A percentile compares a stretch with the other conserved stretches of the same genome.
These are phyloP conservation scores for Gorsachius goisagi DNA, from an alignment of 2,113 vertebrate species.

Conservation along the genomic window DNA sequence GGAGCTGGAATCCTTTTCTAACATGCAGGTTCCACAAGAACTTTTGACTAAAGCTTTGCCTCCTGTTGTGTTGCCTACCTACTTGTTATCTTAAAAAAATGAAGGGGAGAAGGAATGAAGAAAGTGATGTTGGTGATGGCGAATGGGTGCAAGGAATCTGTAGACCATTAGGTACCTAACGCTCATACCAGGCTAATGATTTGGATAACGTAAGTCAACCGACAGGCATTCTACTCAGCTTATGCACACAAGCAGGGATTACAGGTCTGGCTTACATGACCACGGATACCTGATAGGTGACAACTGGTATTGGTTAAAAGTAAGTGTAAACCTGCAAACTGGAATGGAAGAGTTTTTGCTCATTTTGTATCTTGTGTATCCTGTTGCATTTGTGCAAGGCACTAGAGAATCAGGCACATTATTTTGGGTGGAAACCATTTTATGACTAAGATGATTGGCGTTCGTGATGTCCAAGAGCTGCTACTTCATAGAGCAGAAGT, in stretches of 20 bases:
- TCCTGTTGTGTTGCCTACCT: background rate
- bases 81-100: background rate
- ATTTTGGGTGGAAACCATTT: background rate
- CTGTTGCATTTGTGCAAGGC: constrained; percentile 30
- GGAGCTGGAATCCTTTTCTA: background rate
- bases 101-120: background rate
- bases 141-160: background rate
- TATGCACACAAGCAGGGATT: background rate
- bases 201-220: background rate
- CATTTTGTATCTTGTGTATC: background rate
- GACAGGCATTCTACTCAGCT: background rate
- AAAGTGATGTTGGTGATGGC: accelerated
- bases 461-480: background rate
- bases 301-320: background rate
- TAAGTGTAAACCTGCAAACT: background rate
- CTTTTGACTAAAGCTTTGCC: background rate
- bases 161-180: accelerated
- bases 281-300: background rate
- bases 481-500: background rate
- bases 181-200: background rate
- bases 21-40: background rate
- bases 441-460: background rate
- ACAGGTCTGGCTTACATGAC: background rate
- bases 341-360: background rate
- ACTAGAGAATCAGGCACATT: constrained; percentile 51